A percentile compares a stretch with the other conserved stretches of the same genome.
Conservation (phyloP, 37 sponge, comb jelly and placozoan genomes). For the Axinella damicornis region DNA sequence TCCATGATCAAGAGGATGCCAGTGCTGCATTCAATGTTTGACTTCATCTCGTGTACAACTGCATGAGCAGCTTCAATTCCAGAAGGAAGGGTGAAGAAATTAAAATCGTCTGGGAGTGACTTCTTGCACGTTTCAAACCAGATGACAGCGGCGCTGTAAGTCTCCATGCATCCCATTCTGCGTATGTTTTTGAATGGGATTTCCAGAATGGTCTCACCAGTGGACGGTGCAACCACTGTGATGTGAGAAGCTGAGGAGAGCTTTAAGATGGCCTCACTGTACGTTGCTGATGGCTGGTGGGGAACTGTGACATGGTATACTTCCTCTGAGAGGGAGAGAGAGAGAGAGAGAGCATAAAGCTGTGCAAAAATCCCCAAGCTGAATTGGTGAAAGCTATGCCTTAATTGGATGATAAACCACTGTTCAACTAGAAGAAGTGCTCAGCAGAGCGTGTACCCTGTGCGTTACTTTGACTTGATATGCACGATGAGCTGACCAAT, state of each 20-base stretch:
- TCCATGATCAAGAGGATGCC: conserved; percentile 52
- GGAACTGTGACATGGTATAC: conserved; percentile 79
- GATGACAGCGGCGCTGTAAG: conserved; percentile 31
- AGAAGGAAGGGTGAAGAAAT: conserved; percentile 50
- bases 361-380: too few relatives aligned
- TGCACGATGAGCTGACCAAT: too few relatives aligned
- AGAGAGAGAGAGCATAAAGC: background rate
- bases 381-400: too few relatives aligned
- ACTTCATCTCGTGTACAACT: conserved; percentile 48
- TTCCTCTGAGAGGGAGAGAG: conserved; percentile 55
- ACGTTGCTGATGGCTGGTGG: conserved; percentile 45
- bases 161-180: conserved; percentile 40
- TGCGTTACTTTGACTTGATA: too few relatives aligned
- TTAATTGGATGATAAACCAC: too few relatives aligned
- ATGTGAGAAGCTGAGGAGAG: conserved; percentile 24
- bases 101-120: conserved; percentile 27
- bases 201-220: conserved; percentile 29
- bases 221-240: conserved; percentile 45
- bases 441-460: too few relatives aligned
- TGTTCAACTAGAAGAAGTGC: too few relatives aligned
- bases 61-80: conserved; percentile 35
- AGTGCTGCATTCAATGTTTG: conserved; percentile 32
- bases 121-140: conserved; percentile 81
- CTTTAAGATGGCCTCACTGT: conserved; percentile 71
- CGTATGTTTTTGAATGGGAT: conserved; percentile 54